Base-by-base conservation (phyloP, 2,888 invertebrate genomes). In the Acanthopleura granulata region DNA sequence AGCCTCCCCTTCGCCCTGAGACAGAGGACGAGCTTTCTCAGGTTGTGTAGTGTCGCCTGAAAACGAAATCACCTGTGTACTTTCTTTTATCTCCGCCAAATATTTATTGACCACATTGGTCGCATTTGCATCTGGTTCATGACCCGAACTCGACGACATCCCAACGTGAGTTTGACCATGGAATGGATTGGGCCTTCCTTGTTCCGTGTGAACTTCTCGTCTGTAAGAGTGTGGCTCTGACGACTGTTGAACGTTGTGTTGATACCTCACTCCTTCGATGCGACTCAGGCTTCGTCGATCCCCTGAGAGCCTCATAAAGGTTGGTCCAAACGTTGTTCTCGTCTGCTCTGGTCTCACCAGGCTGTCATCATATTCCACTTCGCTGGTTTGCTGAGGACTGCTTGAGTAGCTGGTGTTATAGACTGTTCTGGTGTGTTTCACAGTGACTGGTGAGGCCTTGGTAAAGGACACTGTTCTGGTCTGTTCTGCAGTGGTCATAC, bases 291-390 rank as follows among this genome's bases (percentile, higher is more conserved):
- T 66, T 27, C 66, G 66, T 6, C 66, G 22, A 27, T 22, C 66
- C 12, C 29, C 66, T 16, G 66, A 22, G 4, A 27, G 29, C 29
- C 66, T 66, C 57, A 57, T 57, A 12, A 57, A 57, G 18, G 57
- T 57, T 57, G 57, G 57, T n/a, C 57, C 57, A 57, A 57, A 57
- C 12, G 57, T 57, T 18, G 57, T 57, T 57, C 57, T 57, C n/a
- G 57, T 57, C 22, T 57, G 57, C 22, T 57, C 57, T 57, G 57
- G 57, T 12, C 57, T 57, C 12, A 57, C 57, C 22, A 57, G 12
- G 12, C n/a, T n/a, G 1, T 57, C 57, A 57, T 57, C 57, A 57
- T n/a, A 57, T 57, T 57, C 51, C 18, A 22, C 57, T 57, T 57
- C 57, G 3, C 4, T 40, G 40, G 40, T 40, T 40, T 40, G 4